phyloP scores from a whole-genome alignment of 2,888 invertebrate genomes.

The Entomobrya multifasciata region DNA sequence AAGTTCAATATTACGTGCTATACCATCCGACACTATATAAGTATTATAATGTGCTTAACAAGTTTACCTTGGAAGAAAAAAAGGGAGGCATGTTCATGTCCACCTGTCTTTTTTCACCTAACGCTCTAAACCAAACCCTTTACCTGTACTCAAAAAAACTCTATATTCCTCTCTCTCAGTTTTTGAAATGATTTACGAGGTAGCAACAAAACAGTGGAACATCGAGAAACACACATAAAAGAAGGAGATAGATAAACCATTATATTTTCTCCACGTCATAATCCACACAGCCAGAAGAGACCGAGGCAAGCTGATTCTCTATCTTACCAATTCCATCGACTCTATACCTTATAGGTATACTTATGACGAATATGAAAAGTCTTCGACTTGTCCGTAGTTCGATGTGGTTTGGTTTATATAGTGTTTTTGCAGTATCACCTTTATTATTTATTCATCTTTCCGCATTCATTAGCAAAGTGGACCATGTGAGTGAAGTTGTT shows the following conservation, averaged over 20 bases:
- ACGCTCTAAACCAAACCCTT: neutral
- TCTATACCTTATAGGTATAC: neutral
- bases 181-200: slow-evolving; percentile 54
- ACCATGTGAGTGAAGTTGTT: slow-evolving; percentile 38
- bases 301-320: neutral
- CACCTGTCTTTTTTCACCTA: slow-evolving; percentile 30
- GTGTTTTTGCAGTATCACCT: neutral
- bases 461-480: slow-evolving; percentile 65
- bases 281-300: neutral
- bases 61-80: slow-evolving; percentile 55
- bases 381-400: too few species aligned
- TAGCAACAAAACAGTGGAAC: slow-evolving; percentile 13
- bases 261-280: slow-evolving; percentile 4
- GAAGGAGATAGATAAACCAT: slow-evolving; percentile 1
- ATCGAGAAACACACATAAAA: neutral
- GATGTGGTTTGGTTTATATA: neutral
- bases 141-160: too few species aligned
- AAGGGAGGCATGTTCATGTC: slow-evolving; percentile 1
- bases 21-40: neutral
- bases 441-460: slow-evolving; percentile 61
- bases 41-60: too few species aligned
- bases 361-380: neutral
- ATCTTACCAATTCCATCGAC: neutral
- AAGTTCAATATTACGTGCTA: neutral
- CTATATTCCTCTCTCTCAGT: neutral